Base-by-base conservation (phyloP, 2,113 vertebrate genomes). In the Larimichthys polyactis region DNA sequence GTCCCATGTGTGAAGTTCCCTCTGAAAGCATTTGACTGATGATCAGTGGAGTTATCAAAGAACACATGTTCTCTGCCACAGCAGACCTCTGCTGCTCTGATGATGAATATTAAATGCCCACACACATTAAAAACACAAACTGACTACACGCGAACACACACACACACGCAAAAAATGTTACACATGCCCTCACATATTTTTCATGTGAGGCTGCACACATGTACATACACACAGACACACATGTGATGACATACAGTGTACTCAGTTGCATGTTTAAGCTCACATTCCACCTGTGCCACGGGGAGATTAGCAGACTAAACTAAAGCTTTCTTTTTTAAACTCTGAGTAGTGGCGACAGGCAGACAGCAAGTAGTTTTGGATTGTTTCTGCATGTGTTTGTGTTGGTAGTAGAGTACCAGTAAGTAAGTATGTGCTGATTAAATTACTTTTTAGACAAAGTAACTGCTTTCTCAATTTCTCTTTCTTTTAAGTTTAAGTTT, bases 291-390 rank as follows among this genome's bases (percentile, higher is more conserved):
- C 71, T 83, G 68, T 78, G 86, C 86, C 88, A 88, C 67, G 65
- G 73, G 79, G 72, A 92, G 93, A 91, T 94, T 94, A 93, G 46
- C 15, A 27, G 83, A 75, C 72, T 86, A 91, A 91, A 75, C 72
- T 86, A 91, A 91, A 87, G 72, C 89, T 64, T 59, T 76, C 87
- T 67, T 86, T 89, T 88, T 91, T 75, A 85, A 89, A 85, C 68
- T 84, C 12, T 59, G n/a, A 32, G 74, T 58, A 71, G 71, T 62
- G 72, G 48, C 32, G 40, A 29, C 67, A 83, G 72, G 58, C 43
- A 52, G 22, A 71, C 52, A 59, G 51, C 29, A 8, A 44, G 27
- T 5, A 19, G 65, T 51, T 63, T 55, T 68, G 27, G 51, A 49
- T 51, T 78, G 51, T 78, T 65, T 70, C 29, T 71, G 63, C 22